phyloP scores from a whole-genome alignment of 1,140 invertebrate species.

The Zelostemma sp. region DNA sequence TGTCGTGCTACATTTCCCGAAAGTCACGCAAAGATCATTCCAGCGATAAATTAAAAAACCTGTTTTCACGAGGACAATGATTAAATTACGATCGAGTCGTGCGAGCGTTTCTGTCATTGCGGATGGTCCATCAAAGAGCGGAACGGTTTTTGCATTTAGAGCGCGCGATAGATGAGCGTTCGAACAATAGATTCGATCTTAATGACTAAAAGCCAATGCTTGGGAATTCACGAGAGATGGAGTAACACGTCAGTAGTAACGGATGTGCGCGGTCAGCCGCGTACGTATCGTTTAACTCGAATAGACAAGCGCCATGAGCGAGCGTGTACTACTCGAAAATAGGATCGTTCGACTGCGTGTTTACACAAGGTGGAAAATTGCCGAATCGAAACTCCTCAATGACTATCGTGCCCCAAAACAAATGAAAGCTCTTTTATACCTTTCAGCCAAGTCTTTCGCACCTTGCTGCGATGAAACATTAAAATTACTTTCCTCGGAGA shows the following conservation, averaged over 20 bases:
- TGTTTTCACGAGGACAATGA: not conserved
- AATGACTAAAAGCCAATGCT: not conserved
- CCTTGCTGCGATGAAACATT: too few species aligned
- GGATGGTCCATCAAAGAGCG: conserved; percentile 1
- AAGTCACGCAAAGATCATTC: not conserved
- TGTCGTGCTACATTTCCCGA: too few species aligned
- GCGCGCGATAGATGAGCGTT: not conserved
- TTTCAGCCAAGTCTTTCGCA: too few species aligned
- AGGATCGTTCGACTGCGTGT: not conserved
- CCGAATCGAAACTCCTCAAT: not conserved
- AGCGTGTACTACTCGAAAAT: not conserved
- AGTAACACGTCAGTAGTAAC: conserved; percentile 7
- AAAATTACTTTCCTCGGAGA: too few species aligned
- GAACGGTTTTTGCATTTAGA: conserved; percentile 1
- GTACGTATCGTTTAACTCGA: conserved; percentile 7
- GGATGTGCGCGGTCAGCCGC: conserved; percentile 5
- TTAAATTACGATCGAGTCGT: conserved; percentile 1
- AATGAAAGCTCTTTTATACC: too few species aligned
- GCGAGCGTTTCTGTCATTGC: not conserved
- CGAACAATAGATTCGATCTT: conserved; percentile 4
- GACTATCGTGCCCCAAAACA: too few species aligned
- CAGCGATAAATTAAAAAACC: not conserved
- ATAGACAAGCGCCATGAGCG: not conserved
- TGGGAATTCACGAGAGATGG: conserved; percentile 1
- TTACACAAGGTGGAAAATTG: not conserved